Percentiles rank a stretch among this genome's conserved stretches.
Conservation (phyloP, 2,113 vertebrate genomes). For the Eulemur macaco region DNA sequence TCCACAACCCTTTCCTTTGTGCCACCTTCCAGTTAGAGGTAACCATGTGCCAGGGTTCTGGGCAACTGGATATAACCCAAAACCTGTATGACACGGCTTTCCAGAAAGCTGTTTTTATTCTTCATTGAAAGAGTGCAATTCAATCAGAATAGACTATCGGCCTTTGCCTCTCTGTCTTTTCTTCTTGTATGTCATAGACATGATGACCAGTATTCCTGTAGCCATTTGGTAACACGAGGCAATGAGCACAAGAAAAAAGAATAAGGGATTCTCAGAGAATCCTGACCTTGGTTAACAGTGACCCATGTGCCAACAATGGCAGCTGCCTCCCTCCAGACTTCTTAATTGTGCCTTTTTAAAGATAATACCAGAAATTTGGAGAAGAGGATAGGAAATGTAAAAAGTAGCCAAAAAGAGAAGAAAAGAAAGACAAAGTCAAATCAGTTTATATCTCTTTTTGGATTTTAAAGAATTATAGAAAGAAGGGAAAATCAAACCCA, state of each 20-base stretch:
- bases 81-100: not conserved
- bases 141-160: not conserved
- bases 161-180: not conserved
- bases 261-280: not conserved
- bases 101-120: not conserved
- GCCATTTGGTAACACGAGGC: not conserved
- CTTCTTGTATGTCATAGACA: not conserved
- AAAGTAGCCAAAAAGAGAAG: not conserved
- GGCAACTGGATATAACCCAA: not conserved
- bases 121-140: not conserved
- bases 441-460: not conserved
- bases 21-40: not conserved
- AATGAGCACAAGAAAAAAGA: not conserved
- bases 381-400: not conserved
- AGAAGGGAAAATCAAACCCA: not conserved
- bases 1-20: not conserved
- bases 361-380: not conserved
- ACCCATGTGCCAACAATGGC: not conserved
- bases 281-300: not conserved
- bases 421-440: not conserved
- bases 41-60: not conserved
- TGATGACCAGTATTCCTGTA: not conserved
- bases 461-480: constrained; percentile 23
- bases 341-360: not conserved
- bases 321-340: not conserved